Evolutionary conservation across 1,140 invertebrate genomes (phyloP).

Genomic region (Drosophila miranda): DNA sequence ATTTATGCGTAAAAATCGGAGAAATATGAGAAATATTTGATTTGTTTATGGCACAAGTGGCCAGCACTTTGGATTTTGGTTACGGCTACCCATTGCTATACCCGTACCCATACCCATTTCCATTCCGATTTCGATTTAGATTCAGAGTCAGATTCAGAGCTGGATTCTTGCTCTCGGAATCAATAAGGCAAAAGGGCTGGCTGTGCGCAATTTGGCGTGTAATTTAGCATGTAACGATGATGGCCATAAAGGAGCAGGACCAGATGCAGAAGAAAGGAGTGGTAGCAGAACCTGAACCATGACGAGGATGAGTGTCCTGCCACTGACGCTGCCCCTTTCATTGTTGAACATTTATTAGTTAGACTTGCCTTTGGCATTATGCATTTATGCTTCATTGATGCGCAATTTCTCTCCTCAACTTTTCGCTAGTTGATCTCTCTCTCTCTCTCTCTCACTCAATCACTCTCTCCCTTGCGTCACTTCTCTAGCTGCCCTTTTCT

Average conservation of each 20-base stretch:
- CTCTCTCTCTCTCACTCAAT: constrained; percentile 8
- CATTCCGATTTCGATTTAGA: constrained; percentile 43
- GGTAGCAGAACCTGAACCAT: neutral
- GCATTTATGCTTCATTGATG: constrained; percentile 78
- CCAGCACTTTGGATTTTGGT: constrained; percentile 36
- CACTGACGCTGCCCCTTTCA: constrained; percentile 27
- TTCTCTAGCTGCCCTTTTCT: constrained; percentile 31
- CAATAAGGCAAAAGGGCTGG: constrained; percentile 63
- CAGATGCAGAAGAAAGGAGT: neutral
- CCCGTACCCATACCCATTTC: constrained; percentile 4
- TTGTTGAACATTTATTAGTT: constrained; percentile 76
- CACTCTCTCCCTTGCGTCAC: constrained; percentile 27
- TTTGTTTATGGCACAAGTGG: constrained; percentile 73
- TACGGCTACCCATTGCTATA: constrained; percentile 3
- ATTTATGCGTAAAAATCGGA: constrained; percentile 62
- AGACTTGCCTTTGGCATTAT: constrained; percentile 69
- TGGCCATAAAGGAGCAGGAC: constrained; percentile 51
- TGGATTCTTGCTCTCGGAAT: constrained; percentile 34
- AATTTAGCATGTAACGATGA: constrained; percentile 79
- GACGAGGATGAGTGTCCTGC: constrained; percentile 19
- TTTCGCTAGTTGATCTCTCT: constrained; percentile 35
- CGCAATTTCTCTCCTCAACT: constrained; percentile 54
- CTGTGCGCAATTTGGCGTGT: constrained; percentile 75
- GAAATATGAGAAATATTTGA: constrained; percentile 76
- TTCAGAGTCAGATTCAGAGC: constrained; percentile 43